Evolutionary conservation across 2,113 vertebrate genomes (phyloP).

Genomic region (Apodemus speciosus): DNA sequence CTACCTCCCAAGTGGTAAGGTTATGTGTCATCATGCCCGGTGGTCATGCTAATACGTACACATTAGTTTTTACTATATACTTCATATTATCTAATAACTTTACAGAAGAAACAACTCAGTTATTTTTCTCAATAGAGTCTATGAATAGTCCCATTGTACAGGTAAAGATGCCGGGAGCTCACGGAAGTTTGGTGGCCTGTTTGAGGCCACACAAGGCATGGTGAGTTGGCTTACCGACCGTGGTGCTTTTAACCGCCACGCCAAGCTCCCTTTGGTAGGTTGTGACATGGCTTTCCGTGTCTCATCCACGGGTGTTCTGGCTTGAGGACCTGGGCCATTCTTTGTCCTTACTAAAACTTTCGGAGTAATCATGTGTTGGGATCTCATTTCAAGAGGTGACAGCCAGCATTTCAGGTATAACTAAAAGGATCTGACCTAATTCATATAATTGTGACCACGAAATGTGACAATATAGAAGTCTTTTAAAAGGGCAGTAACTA

Average conservation of each 20-base stretch:
- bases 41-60: background rate
- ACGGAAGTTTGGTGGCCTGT: background rate
- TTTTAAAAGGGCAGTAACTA: slow-evolving; percentile 2
- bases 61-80: background rate
- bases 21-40: background rate
- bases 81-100: background rate
- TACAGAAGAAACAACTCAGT: background rate
- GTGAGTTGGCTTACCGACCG: background rate
- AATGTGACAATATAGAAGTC: slow-evolving; percentile 6
- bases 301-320: background rate
- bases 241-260: background rate
- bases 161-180: background rate
- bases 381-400: background rate
- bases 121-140: background rate
- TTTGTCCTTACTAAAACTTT: background rate
- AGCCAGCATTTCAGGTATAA: slow-evolving; percentile 24
- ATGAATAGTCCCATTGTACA: background rate
- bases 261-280: no score
- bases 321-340: background rate
- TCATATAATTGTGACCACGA: background rate
- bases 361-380: background rate
- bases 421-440: slow-evolving; percentile 7
- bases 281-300: background rate
- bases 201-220: background rate
- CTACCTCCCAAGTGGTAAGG: background rate